Percentiles rank a stretch among this genome's conserved stretches.
phyloP scores from a whole-genome alignment of 2,888 invertebrate species.

The Axea sp. region DNA sequence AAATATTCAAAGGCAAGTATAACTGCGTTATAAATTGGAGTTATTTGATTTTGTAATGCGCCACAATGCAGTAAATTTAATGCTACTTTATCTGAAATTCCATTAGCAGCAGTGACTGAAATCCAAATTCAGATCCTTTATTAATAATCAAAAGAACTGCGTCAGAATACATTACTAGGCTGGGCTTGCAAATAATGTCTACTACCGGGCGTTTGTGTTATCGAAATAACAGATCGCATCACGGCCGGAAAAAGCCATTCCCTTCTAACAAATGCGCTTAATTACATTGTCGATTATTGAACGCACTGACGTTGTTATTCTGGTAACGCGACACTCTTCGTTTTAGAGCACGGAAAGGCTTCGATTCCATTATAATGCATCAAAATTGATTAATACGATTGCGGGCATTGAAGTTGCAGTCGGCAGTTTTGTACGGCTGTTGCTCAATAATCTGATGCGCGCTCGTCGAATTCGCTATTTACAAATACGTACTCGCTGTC shows the following conservation, averaged over 20 bases:
- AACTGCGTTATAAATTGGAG: constrained; percentile 4
- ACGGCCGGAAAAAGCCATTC: constrained; percentile 36
- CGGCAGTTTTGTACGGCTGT: neutral
- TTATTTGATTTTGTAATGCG: constrained; percentile 19
- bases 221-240: constrained; percentile 45
- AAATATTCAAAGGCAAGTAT: neutral
- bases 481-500: constrained; percentile 20
- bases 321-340: constrained; percentile 33
- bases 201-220: constrained; percentile 30
- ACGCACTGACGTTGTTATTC: constrained; percentile 46
- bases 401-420: constrained; percentile 1
- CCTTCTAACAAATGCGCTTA: constrained; percentile 58
- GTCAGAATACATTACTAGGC: constrained; percentile 35
- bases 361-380: constrained; percentile 28
- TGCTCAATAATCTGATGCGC: constrained; percentile 20
- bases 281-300: constrained; percentile 59
- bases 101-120: constrained; percentile 43
- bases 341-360: constrained; percentile 11
- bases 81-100: constrained; percentile 52
- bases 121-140: constrained; percentile 46
- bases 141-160: constrained; percentile 58
- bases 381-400: constrained; percentile 37
- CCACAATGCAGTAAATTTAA: constrained; percentile 14
- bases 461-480: constrained; percentile 26
- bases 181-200: constrained; percentile 33